Percentiles rank a stretch among this genome's conserved stretches.
Conservation (phyloP, 2,888 invertebrate species). For the Mactromeris polynyma region DNA sequence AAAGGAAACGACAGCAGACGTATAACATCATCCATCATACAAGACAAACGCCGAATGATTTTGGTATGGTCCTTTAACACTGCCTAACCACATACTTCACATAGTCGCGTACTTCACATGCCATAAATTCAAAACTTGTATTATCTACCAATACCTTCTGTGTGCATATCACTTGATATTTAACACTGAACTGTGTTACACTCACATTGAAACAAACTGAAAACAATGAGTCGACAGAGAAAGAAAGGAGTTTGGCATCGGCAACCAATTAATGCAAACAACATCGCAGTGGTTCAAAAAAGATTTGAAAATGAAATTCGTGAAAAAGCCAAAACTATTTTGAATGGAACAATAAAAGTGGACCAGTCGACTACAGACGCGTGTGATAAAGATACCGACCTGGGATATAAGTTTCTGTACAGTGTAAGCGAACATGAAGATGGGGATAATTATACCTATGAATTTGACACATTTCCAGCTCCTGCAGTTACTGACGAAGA, state of each 20-base stretch:
- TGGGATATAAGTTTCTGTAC: conserved; percentile 59
- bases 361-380: not conserved
- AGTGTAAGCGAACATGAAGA: conserved; percentile 48
- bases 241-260: conserved; percentile 17
- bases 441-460: conserved; percentile 46
- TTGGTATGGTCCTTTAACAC: not conserved
- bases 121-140: not conserved
- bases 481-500: not conserved
- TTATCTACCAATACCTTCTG: not conserved
- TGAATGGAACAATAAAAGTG: conserved; percentile 46
- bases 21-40: not conserved
- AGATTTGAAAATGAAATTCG: conserved; percentile 31
- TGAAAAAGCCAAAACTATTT: conserved; percentile 36
- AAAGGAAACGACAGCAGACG: no score
- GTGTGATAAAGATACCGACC: conserved; percentile 9
- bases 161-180: not conserved
- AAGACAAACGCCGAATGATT: not conserved
- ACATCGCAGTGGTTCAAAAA: conserved; percentile 31
- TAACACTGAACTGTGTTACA: not conserved
- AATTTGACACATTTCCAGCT: conserved; percentile 46
- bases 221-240: conserved; percentile 15
- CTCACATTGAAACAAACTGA: not conserved
- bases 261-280: conserved; percentile 26
- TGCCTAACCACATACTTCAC: not conserved
- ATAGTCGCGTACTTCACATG: not conserved